These are phyloP conservation scores for Herpetotheres cachinnans DNA, from an alignment of 2,113 vertebrate genomes.

Conservation along the genomic window DNA sequence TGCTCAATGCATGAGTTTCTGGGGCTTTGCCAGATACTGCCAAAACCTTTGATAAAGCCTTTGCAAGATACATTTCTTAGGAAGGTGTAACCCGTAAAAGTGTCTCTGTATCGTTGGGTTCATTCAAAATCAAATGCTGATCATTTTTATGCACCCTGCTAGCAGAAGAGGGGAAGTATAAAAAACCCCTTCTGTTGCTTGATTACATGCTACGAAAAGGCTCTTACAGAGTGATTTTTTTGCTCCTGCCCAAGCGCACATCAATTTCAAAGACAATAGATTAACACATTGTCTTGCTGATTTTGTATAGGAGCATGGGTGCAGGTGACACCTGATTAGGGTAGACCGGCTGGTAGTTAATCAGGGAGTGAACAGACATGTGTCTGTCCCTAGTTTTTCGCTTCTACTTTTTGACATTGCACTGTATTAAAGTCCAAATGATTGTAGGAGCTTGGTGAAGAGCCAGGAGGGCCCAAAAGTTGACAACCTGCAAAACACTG, in stretches of 20 bases:
- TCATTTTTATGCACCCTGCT: conserved; percentile 48
- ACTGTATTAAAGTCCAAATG: neutral
- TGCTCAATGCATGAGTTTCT: neutral
- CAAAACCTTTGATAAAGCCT: conserved; percentile 3
- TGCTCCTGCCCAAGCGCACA: conserved; percentile 20
- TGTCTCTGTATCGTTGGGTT: neutral
- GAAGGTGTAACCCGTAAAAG: neutral
- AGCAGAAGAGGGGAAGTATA: neutral
- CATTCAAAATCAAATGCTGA: conserved; percentile 61
- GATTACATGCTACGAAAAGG: conserved; percentile 37
- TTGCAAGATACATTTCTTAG: neutral
- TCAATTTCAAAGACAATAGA: conserved; percentile 64
- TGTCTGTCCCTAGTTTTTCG: neutral
- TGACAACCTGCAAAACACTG: neutral
- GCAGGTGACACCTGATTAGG: conserved; percentile 22
- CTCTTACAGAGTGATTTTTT: conserved; percentile 62
- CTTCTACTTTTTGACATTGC: neutral
- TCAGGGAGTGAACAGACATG: neutral
- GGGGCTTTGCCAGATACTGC: neutral
- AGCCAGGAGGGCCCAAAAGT: neutral
- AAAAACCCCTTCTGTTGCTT: conserved; percentile 21
- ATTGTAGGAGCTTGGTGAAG: neutral
- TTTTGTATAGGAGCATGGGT: conserved; percentile 23
- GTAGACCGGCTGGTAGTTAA: neutral
- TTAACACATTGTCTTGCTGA: conserved; percentile 61